Conservation (phyloP, 2,888 invertebrate species). For the Aphidoletes aphidimyza region DNA sequence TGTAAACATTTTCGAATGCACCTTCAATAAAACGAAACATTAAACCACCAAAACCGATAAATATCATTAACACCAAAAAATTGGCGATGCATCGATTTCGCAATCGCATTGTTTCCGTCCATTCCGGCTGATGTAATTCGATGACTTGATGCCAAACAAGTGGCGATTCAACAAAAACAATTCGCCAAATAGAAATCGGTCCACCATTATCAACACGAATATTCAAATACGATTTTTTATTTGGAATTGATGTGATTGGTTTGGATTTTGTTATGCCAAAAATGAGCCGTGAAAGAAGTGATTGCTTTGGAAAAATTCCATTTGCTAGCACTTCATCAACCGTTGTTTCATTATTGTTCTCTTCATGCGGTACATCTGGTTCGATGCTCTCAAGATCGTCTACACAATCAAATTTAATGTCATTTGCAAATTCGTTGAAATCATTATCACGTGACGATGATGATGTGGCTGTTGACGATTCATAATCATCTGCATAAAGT, state of each 20-base stretch:
- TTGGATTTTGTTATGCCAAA: constrained; percentile 62
- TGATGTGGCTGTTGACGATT: constrained; percentile 64
- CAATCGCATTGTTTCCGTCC: constrained; percentile 68
- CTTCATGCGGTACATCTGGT: not conserved
- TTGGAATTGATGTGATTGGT: constrained; percentile 60
- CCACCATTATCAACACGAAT: constrained; percentile 55
- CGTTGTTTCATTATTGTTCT: not conserved
- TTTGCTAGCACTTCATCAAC: not conserved
- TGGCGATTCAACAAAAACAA: constrained; percentile 66
- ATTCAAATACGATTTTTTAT: constrained; percentile 59
- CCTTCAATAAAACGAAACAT: constrained; percentile 86
- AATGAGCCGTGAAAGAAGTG: not conserved
- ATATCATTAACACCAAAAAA: constrained; percentile 75
- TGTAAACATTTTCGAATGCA: constrained; percentile 84
- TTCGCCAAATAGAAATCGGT: constrained; percentile 63
- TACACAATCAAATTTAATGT: constrained; percentile 61
- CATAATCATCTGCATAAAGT: constrained; percentile 59
- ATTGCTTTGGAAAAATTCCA: not conserved
- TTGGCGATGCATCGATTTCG: constrained; percentile 77
- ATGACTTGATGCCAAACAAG: constrained; percentile 72
- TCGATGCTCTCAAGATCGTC: constrained; percentile 62
- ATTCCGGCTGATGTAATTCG: constrained; percentile 70
- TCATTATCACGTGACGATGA: constrained; percentile 55
- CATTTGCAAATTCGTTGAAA: constrained; percentile 42
- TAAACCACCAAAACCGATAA: constrained; percentile 83